Evolutionary conservation across 2,113 vertebrate species (phyloP), one percentile per base, ranked within the genome.

Genomic region (Aythya baeri): DNA sequence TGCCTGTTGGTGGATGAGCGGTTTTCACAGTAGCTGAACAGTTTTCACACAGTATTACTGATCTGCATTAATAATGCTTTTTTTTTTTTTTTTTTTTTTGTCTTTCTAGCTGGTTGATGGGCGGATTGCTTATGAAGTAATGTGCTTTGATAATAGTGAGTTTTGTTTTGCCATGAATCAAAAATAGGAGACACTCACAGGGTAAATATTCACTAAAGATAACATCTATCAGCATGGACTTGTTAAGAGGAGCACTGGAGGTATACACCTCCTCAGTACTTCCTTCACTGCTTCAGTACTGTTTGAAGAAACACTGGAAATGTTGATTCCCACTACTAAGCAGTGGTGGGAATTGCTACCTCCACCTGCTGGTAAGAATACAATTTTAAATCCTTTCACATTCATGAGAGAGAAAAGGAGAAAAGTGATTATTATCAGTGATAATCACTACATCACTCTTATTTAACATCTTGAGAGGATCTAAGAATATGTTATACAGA

Each of bases 1-100:
- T 88, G 76, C 43, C 58, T 91, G 76, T 27, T 96, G 84, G 93
- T 96, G 75, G 70, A 74, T 52, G 61, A 96, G 68, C n/a, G 82
- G 58, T 95, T 97, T 96, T 93, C 82, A 91, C 93, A 91, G 96
- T 83, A 83, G 57, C 86, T 74, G 90, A 96, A 41, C 43, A 83
- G 58, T 94, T 96, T 96, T 85, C 62, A 89, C 71, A 59, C 89
- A 83, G 31, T 82, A 87, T 92, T 86, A 94, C 83, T 61, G 29
- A 50, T 38, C 65, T 78, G 12, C 14, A 92, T 96, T 91, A 96
- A 89, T 94, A 94, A 88, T 74, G 10, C 7, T 32, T 3, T 4
- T 50, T 57, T 57, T 71, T 55, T 74, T 74, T 32, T 3, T 4
- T 50, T 57, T 57, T 11, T 38, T 65, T 76, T 79, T 46, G 16